Conservation (phyloP, 1,140 invertebrate genomes). For the Telenomus remus region DNA sequence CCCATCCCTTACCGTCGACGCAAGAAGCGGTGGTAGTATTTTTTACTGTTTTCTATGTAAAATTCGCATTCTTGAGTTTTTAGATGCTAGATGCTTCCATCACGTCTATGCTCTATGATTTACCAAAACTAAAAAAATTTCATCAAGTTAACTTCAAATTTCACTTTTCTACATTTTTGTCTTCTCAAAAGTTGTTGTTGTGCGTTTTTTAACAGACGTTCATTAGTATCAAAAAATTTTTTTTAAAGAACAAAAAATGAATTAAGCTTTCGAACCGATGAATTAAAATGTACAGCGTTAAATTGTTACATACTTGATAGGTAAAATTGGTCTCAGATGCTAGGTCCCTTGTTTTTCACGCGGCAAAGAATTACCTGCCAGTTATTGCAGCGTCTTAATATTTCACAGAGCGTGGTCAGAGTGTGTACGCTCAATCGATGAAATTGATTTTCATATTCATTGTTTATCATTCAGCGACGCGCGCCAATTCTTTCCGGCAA, state of each 20-base stretch:
- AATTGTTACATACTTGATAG: slow-evolving; percentile 61
- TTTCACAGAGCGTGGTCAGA: slow-evolving; percentile 8
- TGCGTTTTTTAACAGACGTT: too few species aligned
- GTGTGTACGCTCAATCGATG: slow-evolving; percentile 17
- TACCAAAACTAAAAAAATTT: neutral
- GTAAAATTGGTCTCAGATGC: slow-evolving; percentile 37
- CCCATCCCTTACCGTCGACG: slow-evolving; percentile 63
- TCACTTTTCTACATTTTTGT: too few species aligned
- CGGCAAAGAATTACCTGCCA: slow-evolving; percentile 51
- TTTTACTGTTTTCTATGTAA: slow-evolving; percentile 43
- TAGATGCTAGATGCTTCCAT: slow-evolving; percentile 55
- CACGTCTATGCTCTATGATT: slow-evolving; percentile 4
- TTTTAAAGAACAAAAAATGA: too few species aligned
- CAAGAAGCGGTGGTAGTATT: slow-evolving; percentile 70
- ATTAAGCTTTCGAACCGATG: too few species aligned
- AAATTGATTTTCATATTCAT: slow-evolving; percentile 30
- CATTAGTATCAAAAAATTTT: too few species aligned
- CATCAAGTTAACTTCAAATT: too few species aligned
- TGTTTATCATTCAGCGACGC: slow-evolving; percentile 17
- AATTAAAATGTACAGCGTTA: too few species aligned
- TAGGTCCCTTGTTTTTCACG: slow-evolving; percentile 32
- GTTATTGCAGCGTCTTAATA: slow-evolving; percentile 55
- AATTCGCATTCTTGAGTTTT: slow-evolving; percentile 19
- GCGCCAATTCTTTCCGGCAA: neutral
- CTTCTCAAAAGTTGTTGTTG: too few species aligned